Base-by-base conservation (phyloP, 2,888 invertebrate genomes). In the Brachypterus glaber region DNA sequence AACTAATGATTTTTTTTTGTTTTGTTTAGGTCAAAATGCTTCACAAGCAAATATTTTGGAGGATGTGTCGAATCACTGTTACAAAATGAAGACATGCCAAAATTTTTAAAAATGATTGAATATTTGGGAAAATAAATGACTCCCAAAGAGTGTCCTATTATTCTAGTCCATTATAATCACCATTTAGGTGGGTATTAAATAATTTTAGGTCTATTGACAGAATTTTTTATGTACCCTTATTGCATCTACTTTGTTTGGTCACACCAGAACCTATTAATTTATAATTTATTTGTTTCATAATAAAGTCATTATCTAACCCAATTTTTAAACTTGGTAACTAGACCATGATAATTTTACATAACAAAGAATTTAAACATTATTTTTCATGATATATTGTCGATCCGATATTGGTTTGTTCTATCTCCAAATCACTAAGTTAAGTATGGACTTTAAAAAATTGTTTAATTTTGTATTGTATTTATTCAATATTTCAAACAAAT, bases 21-120 rank as follows among this genome's bases (percentile, higher is more conserved):
- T 46, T 51, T 59, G 69, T 72, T 27, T 75, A 85, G 85, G 74
- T 75, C 76, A 62, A 72, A 79, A 68, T 84, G 85, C 72, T 85
- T 84, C 71, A 77, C 79, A 62, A 79, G 78, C 67, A 73, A 76
- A 70, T 82, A 79, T 72, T 85, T 85, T 73, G 77, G 77, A 71
- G 82, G 82, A 70, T 85, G 84, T 71, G 72, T 82, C 71, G 79
- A 82, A 71, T 79, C 80, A 66, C 74, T 85, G 69, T 74, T 80
- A 69, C 74, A 82, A 67, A 73, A 73, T 63, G 82, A 83, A 67
- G 82, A 85, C 68, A 77, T 77, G 70, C 78, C 80, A 64, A 77
- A 78, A 68, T 77, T 79, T 70, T 75, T 75, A 66, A 79, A 80
- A 69, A 80, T 82, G 82, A 79, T 81, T 69, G 81, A 82, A 69